phyloP scores from a whole-genome alignment of 2,888 invertebrate species.

The Operophtera brumata region DNA sequence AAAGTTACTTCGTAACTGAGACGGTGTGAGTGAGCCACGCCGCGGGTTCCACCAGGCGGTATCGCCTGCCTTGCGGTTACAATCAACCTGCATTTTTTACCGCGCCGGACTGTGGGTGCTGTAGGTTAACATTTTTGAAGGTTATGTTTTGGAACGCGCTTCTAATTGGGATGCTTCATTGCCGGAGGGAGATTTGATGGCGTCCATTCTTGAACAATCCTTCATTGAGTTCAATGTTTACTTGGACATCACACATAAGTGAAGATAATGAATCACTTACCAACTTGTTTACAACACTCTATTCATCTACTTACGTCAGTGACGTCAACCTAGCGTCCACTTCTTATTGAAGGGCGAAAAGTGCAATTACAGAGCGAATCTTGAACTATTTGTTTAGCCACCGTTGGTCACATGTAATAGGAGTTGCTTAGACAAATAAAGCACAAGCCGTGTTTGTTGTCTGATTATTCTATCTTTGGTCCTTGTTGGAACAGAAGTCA shows the following conservation, averaged over 20 bases:
- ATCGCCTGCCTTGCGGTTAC: background rate
- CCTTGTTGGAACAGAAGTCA: no score
- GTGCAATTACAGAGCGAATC: conserved; percentile 49
- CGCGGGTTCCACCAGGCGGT: background rate
- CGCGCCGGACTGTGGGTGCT: conserved; percentile 58
- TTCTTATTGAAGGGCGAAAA: conserved; percentile 53
- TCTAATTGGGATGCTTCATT: background rate
- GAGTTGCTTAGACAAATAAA: no score
- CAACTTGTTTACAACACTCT: conserved; percentile 59
- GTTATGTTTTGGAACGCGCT: conserved; percentile 60
- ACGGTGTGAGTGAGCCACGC: conserved; percentile 11
- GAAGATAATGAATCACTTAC: conserved; percentile 60
- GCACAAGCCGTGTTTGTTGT: no score
- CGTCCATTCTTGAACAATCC: conserved; percentile 23
- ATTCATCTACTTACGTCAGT: conserved; percentile 63
- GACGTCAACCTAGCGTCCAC: conserved; percentile 56
- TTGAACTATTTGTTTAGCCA: conserved; percentile 23
- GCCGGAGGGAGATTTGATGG: background rate
- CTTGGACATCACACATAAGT: conserved; percentile 40
- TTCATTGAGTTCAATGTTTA: conserved; percentile 42
- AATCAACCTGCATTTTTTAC: conserved; percentile 65
- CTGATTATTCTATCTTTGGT: no score
- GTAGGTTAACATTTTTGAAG: conserved; percentile 65
- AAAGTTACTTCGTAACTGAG: no score
- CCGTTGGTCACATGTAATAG: background rate